Evolutionary conservation across 2,113 vertebrate genomes (phyloP).

Genomic region (Leptocoma aspasia): DNA sequence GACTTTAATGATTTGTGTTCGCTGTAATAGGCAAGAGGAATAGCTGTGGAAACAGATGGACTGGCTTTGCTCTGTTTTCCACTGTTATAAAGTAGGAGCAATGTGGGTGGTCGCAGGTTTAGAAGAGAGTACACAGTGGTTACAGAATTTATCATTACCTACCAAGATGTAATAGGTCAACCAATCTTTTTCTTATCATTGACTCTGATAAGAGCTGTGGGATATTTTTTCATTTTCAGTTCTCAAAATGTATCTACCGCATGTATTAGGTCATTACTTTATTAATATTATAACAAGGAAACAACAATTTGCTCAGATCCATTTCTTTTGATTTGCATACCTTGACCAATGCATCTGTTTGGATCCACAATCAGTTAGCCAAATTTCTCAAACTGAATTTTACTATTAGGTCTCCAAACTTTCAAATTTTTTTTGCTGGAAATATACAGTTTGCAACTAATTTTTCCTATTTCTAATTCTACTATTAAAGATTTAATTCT

Average conservation of each 20-base stretch:
- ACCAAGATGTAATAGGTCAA: background rate
- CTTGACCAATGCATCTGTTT: background rate
- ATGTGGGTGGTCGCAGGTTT: background rate
- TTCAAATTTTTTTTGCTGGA: background rate
- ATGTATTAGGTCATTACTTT: background rate
- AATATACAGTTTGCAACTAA: background rate
- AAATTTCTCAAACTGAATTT: background rate
- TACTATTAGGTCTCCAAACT: background rate
- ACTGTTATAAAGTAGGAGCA: background rate
- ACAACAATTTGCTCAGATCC: background rate
- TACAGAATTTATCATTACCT: background rate
- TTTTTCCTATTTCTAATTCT: background rate
- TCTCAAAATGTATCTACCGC: background rate
- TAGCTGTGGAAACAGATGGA: background rate
- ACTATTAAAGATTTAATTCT: background rate
- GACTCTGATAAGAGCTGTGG: background rate
- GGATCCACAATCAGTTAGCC: background rate
- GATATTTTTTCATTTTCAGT: background rate
- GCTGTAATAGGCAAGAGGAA: background rate
- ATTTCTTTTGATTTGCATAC: background rate
- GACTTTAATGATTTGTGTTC: background rate
- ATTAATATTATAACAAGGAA: background rate
- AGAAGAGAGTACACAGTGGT: background rate
- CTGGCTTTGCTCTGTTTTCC: background rate
- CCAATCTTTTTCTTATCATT: background rate